phyloP scores from a whole-genome alignment of 2,888 invertebrate genomes.

The Hypomecis punctinalis region DNA sequence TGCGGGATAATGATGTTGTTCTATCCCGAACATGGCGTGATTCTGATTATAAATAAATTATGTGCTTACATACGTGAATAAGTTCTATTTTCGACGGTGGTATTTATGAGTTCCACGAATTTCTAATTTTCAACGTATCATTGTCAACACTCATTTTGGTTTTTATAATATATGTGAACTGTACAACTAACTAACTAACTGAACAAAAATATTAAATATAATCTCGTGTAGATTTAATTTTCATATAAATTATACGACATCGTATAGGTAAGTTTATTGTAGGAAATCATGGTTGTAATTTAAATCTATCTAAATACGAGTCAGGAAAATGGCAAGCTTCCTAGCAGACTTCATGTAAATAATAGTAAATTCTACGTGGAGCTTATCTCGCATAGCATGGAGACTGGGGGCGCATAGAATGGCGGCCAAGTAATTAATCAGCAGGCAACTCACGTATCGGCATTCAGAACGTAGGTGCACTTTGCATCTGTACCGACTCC shows the following conservation, averaged over 20 bases:
- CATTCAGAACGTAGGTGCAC: constrained; percentile 50
- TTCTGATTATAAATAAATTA: constrained; percentile 25
- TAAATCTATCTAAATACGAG: too few species aligned
- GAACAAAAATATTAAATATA: too few species aligned
- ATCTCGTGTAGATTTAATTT: too few species aligned
- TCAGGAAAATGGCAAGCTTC: neutral
- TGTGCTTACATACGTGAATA: neutral
- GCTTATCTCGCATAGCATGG: constrained; percentile 10
- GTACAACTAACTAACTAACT: too few species aligned
- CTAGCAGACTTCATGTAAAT: constrained; percentile 10
- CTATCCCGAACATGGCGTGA: constrained; percentile 20
- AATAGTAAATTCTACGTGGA: constrained; percentile 3
- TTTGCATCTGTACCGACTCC: constrained; percentile 45
- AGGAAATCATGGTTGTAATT: too few species aligned
- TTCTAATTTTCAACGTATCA: too few species aligned
- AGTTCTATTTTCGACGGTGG: neutral
- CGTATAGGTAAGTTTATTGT: too few species aligned
- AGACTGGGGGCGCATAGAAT: constrained; percentile 38
- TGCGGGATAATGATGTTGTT: constrained; percentile 32
- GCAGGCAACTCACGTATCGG: constrained; percentile 52
- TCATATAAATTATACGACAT: too few species aligned
- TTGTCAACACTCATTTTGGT: too few species aligned
- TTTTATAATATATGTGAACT: too few species aligned
- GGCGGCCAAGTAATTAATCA: constrained; percentile 54
- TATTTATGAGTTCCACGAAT: too few species aligned